Percentiles rank a stretch among this genome's conserved stretches.
These are phyloP conservation scores for Eledona agricola DNA, from an alignment of 2,888 invertebrate species.

Conservation along the genomic window DNA sequence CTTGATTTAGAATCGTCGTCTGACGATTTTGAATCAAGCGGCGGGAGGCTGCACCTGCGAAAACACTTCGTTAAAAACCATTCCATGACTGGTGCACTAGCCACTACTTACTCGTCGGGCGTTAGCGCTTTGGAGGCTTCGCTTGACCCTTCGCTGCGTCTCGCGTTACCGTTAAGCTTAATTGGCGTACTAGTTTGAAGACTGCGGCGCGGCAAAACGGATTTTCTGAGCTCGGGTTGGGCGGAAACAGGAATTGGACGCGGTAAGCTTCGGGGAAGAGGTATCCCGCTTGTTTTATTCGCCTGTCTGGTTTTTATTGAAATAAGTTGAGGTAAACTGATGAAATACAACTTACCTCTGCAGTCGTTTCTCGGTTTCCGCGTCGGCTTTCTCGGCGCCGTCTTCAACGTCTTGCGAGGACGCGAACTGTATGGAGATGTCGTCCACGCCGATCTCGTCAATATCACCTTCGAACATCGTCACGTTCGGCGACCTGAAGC, in stretches of 20 bases:
- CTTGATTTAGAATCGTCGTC: slow-evolving; percentile 6
- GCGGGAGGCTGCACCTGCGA: slow-evolving; percentile 13
- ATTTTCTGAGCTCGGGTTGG: too few species aligned
- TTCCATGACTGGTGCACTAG: not conserved
- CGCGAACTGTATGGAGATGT: slow-evolving; percentile 30
- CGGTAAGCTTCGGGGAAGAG: slow-evolving; percentile 29
- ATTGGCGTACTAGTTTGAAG: slow-evolving; percentile 27
- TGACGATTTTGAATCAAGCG: not conserved
- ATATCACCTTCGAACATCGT: slow-evolving; percentile 26
- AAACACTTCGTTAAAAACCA: not conserved
- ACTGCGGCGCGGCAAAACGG: slow-evolving; percentile 8
- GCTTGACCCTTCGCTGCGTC: slow-evolving; percentile 4
- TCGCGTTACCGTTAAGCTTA: slow-evolving; percentile 11
- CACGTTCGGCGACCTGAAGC: slow-evolving; percentile 10
- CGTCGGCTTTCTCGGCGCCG: slow-evolving; percentile 18
- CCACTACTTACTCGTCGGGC: slow-evolving; percentile 1
- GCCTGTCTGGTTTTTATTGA: too few species aligned
- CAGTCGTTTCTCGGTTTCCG: slow-evolving; percentile 19
- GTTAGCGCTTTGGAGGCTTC: slow-evolving; percentile 31
- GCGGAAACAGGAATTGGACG: slow-evolving; percentile 24
- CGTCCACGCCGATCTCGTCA: slow-evolving; percentile 34
- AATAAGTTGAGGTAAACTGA: too few species aligned
- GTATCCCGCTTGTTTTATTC: slow-evolving; percentile 34
- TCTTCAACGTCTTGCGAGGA: slow-evolving; percentile 5
- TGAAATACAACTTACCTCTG: too few species aligned